Evolutionary conservation across 2,888 invertebrate genomes (phyloP).

Genomic region (Cryptosula pallasiana): DNA sequence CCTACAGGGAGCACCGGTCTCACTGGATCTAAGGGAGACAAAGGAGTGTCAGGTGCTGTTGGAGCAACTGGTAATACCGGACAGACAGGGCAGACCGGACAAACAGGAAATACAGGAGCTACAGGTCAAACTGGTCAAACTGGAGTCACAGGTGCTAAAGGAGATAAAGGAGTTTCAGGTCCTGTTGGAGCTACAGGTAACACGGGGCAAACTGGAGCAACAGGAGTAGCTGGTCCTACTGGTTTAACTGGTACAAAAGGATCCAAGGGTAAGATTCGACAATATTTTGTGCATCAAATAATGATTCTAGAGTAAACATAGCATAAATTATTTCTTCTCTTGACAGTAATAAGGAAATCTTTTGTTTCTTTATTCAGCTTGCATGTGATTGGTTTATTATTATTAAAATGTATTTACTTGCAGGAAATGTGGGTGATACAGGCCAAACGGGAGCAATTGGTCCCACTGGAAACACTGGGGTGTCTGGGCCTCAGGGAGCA

Average conservation of each 20-base stretch:
- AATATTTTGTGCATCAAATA: neutral
- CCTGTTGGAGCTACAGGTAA: constrained; percentile 7
- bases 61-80: constrained; percentile 27
- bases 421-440: neutral
- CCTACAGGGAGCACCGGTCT: neutral
- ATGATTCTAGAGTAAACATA: neutral
- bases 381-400: too few species aligned
- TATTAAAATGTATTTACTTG: neutral
- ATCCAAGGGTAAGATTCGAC: neutral
- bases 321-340: too few species aligned
- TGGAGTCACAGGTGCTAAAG: constrained; percentile 25
- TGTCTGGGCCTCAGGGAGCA: neutral
- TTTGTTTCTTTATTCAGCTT: too few species aligned
- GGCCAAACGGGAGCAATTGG: constrained; percentile 14
- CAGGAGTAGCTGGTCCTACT: constrained; percentile 1
- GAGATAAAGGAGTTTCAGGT: constrained; percentile 26
- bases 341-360: too few species aligned
- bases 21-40: constrained; percentile 18
- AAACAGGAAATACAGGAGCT: constrained; percentile 27
- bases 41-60: constrained; percentile 18
- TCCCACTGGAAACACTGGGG: neutral
- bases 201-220: neutral
- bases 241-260: constrained; percentile 24
- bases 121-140: constrained; percentile 25
- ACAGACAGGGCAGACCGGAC: constrained; percentile 24